phyloP scores from a whole-genome alignment of 2,888 invertebrate species.

The Morpho helenor region DNA sequence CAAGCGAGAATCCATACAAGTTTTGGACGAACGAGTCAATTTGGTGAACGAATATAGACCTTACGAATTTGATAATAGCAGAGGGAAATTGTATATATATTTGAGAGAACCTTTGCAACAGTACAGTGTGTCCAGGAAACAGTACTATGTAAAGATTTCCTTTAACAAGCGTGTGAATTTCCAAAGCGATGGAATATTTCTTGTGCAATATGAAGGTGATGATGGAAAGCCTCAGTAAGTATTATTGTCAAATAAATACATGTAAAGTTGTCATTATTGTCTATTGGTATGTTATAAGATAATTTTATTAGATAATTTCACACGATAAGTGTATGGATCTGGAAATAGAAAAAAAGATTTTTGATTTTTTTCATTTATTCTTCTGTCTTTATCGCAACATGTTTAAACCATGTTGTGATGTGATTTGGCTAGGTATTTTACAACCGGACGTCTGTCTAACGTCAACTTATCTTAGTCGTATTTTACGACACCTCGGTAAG shows the following conservation, averaged over 20 bases:
- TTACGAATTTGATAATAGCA: conserved; percentile 44
- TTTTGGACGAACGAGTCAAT: conserved; percentile 44
- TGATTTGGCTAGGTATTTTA: no score
- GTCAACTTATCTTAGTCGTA: no score
- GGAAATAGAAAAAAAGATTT: no score
- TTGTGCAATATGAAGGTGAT: conserved; percentile 53
- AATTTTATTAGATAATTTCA: no score
- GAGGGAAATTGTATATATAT: conserved; percentile 54
- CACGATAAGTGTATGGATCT: no score
- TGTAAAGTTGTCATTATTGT: background rate
- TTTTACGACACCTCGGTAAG: no score
- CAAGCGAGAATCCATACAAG: conserved; percentile 44
- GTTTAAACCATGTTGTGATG: no score
- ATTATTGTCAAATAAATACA: background rate
- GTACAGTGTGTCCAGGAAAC: conserved; percentile 41
- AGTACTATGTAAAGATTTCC: conserved; percentile 52
- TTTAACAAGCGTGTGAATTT: conserved; percentile 48
- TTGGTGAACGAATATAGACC: conserved; percentile 54
- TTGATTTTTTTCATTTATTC: no score
- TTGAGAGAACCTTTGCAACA: conserved; percentile 49
- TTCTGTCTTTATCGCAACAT: no score
- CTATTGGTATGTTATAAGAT: no score
- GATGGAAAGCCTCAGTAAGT: conserved; percentile 50
- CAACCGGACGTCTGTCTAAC: no score
- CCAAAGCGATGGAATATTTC: conserved; percentile 49